Base-by-base conservation (phyloP, 2,888 invertebrate genomes). In the Athrips mouffetella region DNA sequence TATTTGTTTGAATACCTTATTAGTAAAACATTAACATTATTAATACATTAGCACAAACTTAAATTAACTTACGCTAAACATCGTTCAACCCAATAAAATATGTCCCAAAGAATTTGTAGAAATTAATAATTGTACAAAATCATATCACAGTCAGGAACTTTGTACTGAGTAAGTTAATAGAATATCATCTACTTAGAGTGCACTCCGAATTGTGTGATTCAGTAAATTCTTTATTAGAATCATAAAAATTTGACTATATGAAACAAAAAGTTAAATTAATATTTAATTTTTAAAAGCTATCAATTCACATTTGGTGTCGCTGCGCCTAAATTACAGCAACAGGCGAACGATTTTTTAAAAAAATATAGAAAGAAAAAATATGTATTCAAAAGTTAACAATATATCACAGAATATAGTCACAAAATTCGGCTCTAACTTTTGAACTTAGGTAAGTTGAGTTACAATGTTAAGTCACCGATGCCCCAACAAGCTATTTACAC, bases 111-210 rank as follows among this genome's bases (percentile, higher is more conserved):
- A 31, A 40, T 47, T 48, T n/a, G n/a, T 46, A 45, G 30, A 48
- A 53, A 46, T 29, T 15, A 27, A 44, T 18, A 5, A 30, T n/a
- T 49, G 29, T 45, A 47, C 44, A 46, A 47, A 46, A 48, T 33
- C 56, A 58, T 70, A 73, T 74, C 73, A 73, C 71, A 72, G 70
- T 41, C 60, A 61, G 67, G 58, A 64, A 67, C 64, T 64, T 67
- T 64, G 63, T 65, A 62, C 60, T 66, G 67, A 37, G 20, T 37
- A 3, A 11, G 21, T 20, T n/a, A 27, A 27, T 27, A n/a, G n/a
- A n/a, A n/a, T n/a, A n/a, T n/a, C n/a, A n/a, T n/a, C n/a, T n/a
- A n/a, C n/a, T n/a, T n/a, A n/a, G n/a, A n/a, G n/a, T n/a, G n/a
- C n/a, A n/a, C n/a, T n/a, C n/a, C n/a, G n/a, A n/a, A n/a, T n/a